These are phyloP conservation scores for Brachyrhaphis roseni DNA, from an alignment of 2,797 vertebrate genomes.

Conservation along the genomic window DNA sequence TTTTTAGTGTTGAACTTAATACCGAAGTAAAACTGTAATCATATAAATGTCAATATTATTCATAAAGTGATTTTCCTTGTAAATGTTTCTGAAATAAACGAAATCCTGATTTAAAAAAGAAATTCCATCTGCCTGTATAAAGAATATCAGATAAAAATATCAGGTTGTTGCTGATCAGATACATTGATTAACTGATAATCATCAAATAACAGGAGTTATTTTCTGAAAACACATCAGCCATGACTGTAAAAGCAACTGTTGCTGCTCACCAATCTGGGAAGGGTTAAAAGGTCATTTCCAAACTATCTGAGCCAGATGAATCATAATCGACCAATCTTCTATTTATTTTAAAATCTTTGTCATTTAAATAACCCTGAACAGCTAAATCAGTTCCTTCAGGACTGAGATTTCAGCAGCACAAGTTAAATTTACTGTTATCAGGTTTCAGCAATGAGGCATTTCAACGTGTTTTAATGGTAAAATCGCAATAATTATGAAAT, in stretches of 20 bases:
- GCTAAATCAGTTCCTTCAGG: no score
- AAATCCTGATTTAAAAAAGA: background rate
- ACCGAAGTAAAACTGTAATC: background rate
- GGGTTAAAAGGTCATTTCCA: background rate
- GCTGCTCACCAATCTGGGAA: background rate
- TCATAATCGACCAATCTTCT: no score
- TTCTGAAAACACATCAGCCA: no score
- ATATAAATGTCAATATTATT: background rate
- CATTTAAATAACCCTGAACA: no score
- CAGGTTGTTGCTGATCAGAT: background rate
- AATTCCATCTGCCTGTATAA: background rate
- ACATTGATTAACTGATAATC: background rate
- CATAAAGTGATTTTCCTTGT: background rate
- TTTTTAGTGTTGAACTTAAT: background rate
- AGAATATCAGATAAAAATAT: background rate
- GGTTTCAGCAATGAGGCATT: no score
- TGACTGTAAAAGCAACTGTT: background rate
- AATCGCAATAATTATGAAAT: no score
- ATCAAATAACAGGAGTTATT: background rate
- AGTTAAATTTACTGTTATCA: no score
- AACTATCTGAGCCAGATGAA: background rate
- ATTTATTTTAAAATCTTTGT: no score
- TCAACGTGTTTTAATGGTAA: no score
- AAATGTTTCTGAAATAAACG: background rate
- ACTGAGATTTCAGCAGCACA: no score